phyloP scores from a whole-genome alignment of 2,113 vertebrate genomes.

The Saguinus imperator region DNA sequence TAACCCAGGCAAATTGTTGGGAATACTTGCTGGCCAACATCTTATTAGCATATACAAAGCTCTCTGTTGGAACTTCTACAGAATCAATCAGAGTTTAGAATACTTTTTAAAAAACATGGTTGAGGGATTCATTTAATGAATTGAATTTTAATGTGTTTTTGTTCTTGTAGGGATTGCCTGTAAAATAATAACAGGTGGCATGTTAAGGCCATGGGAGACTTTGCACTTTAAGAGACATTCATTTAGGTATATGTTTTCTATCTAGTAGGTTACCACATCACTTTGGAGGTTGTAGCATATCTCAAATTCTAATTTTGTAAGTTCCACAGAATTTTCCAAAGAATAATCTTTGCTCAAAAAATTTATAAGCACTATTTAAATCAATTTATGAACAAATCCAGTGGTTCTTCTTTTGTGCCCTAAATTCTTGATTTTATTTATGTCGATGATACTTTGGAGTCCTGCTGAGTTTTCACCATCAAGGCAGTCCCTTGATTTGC shows the following conservation, averaged over 20 bases:
- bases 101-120: slow-evolving; percentile 33
- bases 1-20: slow-evolving; percentile 27
- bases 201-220: neutral
- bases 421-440: slow-evolving; percentile 50
- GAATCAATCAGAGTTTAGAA: slow-evolving; percentile 58
- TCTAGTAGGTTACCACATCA: neutral
- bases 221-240: neutral
- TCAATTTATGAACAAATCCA: slow-evolving; percentile 40
- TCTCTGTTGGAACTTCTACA: slow-evolving; percentile 55
- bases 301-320: neutral
- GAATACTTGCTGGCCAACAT: slow-evolving; percentile 25
- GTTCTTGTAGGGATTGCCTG: neutral
- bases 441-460: slow-evolving; percentile 30
- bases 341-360: neutral
- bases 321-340: neutral
- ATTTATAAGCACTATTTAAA: neutral
- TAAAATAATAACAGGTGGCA: slow-evolving; percentile 42
- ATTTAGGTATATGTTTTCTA: neutral
- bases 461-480: slow-evolving; percentile 12
- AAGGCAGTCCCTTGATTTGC: slow-evolving; percentile 17
- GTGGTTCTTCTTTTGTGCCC: slow-evolving; percentile 19
- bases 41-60: slow-evolving; percentile 48
- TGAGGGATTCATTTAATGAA: slow-evolving; percentile 54
- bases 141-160: slow-evolving; percentile 45
- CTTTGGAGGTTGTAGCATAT: neutral